phyloP scores from a whole-genome alignment of 2,797 vertebrate species.

The Coranthus polyacanthus region DNA sequence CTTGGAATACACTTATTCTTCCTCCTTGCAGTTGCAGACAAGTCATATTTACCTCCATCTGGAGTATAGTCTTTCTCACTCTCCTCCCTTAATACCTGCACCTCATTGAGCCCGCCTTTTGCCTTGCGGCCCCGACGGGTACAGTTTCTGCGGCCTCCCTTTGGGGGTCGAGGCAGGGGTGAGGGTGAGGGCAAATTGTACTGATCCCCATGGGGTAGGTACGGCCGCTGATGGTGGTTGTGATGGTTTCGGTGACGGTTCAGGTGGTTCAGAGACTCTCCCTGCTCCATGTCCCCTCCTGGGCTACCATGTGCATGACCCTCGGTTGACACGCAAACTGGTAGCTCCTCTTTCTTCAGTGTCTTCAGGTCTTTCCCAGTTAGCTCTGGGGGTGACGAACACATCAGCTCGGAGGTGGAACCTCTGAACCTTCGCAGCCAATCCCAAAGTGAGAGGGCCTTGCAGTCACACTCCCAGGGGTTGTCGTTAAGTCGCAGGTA shows the following conservation, averaged over 20 bases:
- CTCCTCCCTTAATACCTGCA: conserved; percentile 77
- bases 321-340: conserved; percentile 83
- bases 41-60: conserved; percentile 86
- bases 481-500: conserved; percentile 97
- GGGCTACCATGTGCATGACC: conserved; percentile 36
- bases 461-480: conserved; percentile 96
- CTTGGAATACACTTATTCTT: conserved; percentile 95
- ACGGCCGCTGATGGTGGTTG: conserved; percentile 83
- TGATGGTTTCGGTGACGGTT: conserved; percentile 81
- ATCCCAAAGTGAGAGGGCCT: conserved; percentile 93
- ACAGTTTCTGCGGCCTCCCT: conserved; percentile 90
- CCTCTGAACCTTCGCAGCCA: conserved; percentile 95
- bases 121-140: conserved; percentile 89
- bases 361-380: conserved; percentile 90
- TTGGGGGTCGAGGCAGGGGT: conserved; percentile 82
- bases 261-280: conserved; percentile 88
- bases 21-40: conserved; percentile 84
- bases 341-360: conserved; percentile 90
- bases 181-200: conserved; percentile 81
- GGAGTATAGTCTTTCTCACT: conserved; percentile 87
- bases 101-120: conserved; percentile 87
- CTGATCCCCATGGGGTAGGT: conserved; percentile 81
- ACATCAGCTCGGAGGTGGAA: conserved; percentile 91
- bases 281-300: conserved; percentile 62
- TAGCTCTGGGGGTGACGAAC: conserved; percentile 85